Evolutionary conservation across 1,140 invertebrate species (phyloP).

Genomic region (Lasioglossum albipes): DNA sequence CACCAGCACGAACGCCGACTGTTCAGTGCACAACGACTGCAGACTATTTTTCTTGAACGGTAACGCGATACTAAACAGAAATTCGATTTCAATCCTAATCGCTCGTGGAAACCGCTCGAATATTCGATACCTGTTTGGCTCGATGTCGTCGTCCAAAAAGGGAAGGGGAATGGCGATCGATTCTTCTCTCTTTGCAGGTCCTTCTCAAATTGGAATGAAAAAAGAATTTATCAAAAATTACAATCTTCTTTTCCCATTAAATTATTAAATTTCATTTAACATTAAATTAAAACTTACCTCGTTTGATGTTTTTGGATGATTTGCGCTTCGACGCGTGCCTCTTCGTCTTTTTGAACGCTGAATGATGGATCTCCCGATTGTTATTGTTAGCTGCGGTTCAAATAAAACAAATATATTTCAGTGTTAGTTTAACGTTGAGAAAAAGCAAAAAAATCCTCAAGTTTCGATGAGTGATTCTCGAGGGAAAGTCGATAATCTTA

Average conservation of each 20-base stretch:
- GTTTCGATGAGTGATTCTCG: too few species aligned
- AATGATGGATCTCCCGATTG: conserved; percentile 3
- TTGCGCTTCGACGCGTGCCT: conserved; percentile 2
- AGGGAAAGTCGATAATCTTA: conserved; percentile 37
- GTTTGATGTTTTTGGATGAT: neutral
- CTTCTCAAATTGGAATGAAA: neutral
- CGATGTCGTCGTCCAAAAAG: conserved; percentile 78
- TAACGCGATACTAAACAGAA: conserved; percentile 74
- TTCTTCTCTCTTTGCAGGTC: conserved; percentile 6
- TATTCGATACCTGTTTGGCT: conserved; percentile 73
- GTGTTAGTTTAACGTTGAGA: too few species aligned
- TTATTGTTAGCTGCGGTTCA: neutral
- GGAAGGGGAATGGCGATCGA: conserved; percentile 73
- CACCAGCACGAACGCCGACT: conserved; percentile 80
- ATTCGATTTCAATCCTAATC: neutral
- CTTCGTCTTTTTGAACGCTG: conserved; percentile 3
- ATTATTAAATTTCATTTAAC: too few species aligned
- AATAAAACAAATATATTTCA: neutral
- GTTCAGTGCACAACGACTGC: conserved; percentile 79
- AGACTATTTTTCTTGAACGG: conserved; percentile 79
- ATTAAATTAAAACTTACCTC: too few species aligned
- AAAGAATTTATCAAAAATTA: neutral
- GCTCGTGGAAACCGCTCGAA: neutral
- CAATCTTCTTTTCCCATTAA: too few species aligned
- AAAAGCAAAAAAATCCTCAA: too few species aligned